Conservation (phyloP, 2,797 vertebrate species). For the Acrocephalus scirpaceus region DNA sequence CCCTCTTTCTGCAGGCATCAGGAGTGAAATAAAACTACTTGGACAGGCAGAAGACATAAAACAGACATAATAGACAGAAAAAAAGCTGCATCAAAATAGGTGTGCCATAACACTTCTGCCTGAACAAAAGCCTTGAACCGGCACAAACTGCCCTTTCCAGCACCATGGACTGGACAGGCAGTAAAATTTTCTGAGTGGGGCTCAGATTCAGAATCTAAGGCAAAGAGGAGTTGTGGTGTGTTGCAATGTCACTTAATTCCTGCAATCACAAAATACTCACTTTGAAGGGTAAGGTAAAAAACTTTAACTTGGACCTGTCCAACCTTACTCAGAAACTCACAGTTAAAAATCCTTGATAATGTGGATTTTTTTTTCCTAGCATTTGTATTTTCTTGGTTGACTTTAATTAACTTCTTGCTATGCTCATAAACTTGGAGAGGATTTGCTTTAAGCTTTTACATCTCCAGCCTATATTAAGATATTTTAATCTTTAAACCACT, state of each 20-base stretch:
- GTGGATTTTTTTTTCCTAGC: not conserved
- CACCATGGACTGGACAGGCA: not conserved
- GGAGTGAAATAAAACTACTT: not conserved
- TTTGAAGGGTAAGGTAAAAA: not conserved
- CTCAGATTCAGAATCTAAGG: not conserved
- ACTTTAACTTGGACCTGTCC: not conserved
- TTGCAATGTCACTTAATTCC: not conserved
- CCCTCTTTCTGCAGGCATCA: not conserved
- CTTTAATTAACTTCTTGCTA: slow-evolving; percentile 63
- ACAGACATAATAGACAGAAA: not conserved
- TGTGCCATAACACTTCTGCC: not conserved
- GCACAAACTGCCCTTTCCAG: not conserved
- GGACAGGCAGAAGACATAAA: not conserved
- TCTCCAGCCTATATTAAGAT: slow-evolving; percentile 39
- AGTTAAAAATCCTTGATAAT: not conserved
- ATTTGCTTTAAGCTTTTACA: slow-evolving; percentile 65
- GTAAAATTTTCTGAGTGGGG: not conserved
- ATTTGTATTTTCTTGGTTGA: slow-evolving; percentile 41
- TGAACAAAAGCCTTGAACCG: not conserved
- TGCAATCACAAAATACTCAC: not conserved
- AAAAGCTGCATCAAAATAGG: not conserved
- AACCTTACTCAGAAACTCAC: not conserved
- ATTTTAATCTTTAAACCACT: slow-evolving; percentile 53
- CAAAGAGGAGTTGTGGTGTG: not conserved
- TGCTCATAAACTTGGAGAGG: slow-evolving; percentile 33